These are phyloP conservation scores for Drosophila simulans DNA, from an alignment of 1,140 invertebrate genomes.

Conservation along the genomic window DNA sequence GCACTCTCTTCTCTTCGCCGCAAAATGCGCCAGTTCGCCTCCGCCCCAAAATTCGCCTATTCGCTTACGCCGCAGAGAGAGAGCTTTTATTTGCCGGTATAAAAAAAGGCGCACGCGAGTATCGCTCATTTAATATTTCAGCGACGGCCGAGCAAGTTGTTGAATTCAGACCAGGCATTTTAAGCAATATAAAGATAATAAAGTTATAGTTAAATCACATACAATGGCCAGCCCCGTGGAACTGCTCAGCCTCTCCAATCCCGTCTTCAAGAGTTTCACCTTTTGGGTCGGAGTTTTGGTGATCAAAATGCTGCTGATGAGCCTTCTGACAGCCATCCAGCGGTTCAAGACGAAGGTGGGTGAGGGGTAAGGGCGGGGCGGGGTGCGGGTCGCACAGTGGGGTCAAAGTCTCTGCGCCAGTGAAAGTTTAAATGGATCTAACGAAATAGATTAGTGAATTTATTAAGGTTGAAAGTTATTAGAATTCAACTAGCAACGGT, in stretches of 20 bases:
- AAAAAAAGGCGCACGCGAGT: conserved; percentile 12
- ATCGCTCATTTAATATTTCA: conserved; percentile 28
- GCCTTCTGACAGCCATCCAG: conserved; percentile 85
- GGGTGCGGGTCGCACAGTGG: conserved; percentile 23
- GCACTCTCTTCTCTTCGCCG: background rate
- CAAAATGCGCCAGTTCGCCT: too few species aligned
- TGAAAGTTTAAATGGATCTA: conserved; percentile 11
- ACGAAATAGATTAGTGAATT: background rate
- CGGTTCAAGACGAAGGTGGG: conserved; percentile 87
- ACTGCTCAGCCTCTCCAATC: conserved; percentile 78
- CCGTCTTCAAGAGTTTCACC: conserved; percentile 85
- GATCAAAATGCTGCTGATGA: conserved; percentile 87
- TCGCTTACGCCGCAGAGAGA: background rate
- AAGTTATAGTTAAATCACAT: conserved; percentile 1
- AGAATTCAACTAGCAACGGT: background rate
- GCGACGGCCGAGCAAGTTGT: conserved; percentile 1
- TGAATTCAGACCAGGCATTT: background rate
- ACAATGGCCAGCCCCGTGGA: conserved; percentile 63
- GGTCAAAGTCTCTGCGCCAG: conserved; percentile 43
- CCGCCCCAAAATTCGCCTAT: too few species aligned
- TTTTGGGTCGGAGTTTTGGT: conserved; percentile 87
- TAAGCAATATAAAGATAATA: too few species aligned
- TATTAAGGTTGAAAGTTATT: background rate
- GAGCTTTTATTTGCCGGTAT: conserved; percentile 18
- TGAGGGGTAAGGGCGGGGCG: conserved; percentile 65